Evolutionary conservation across 2,113 vertebrate genomes (phyloP), one percentile per base, ranked within the genome.

Genomic region (Amblyopsis rosae): DNA sequence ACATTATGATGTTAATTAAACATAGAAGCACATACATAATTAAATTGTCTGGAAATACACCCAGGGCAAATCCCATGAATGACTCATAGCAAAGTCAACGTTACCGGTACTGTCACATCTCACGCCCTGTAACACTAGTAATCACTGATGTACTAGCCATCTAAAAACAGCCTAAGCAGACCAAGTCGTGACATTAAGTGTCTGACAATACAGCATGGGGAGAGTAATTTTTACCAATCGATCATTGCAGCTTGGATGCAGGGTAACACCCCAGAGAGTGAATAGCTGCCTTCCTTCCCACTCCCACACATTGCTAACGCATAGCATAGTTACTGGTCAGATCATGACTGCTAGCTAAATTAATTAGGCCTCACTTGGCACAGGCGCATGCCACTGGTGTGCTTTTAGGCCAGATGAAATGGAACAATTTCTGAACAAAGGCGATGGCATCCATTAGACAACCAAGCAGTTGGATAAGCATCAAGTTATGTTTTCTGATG

Each of bases 141-240:
- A 48, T 48, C 62, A 82, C 63, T 77, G 33, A 67, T 56, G 67
- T 60, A 63, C 49, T 70, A 58, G 47, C 9, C 65, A 58, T 80
- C 88, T 87, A 89, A 89, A 91, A 90, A 86, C 88, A 90, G 83
- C 86, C 79, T 58, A 15, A 11, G 11, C 62, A 7, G n/a, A 68
- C 65, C 84, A 78, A 72, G 80, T 71, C 80, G 78, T 77, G 89
- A 80, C 54, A 76, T 26, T 75, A 80, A 79, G 73, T 70, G 77
- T 35, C 57, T 48, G 65, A 67, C 76, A 47, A 70, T 62, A 77
- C 58, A 17, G 64, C 0, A 77, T 10, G 17, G 60, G 11, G 50
- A 59, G 48, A 26, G 26, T 61, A 12, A 16, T 47, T 46, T 47
- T 47, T 3, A 35, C 69, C 58, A 63, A 84, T 86, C 77, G 84